Evolutionary conservation across 2,888 invertebrate species (phyloP).

Genomic region (Sphaerophoria rueppellii): DNA sequence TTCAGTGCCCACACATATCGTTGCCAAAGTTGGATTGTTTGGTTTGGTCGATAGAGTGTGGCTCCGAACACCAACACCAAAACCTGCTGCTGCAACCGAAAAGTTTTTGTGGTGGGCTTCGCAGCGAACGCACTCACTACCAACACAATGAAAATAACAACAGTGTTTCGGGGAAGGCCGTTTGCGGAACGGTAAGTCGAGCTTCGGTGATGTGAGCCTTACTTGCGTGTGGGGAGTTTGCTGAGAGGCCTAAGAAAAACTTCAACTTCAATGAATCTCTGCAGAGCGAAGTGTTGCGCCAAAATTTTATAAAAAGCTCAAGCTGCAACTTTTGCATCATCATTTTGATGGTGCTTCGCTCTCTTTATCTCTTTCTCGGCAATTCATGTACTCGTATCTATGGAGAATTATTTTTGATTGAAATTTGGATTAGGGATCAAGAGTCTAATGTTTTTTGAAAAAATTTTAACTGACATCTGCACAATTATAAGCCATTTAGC

Average conservation of each 20-base stretch:
- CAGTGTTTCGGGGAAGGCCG: constrained; percentile 51
- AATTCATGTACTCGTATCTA: neutral
- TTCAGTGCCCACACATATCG: no score
- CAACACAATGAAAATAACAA: neutral
- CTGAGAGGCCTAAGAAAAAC: constrained; percentile 46
- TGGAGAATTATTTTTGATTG: constrained; percentile 27
- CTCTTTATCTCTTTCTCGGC: constrained; percentile 1
- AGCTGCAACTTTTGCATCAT: constrained; percentile 59
- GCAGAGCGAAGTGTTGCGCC: constrained; percentile 30
- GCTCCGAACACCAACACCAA: constrained; percentile 58
- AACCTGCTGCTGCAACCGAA: constrained; percentile 59
- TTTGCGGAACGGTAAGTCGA: constrained; percentile 33
- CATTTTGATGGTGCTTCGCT: neutral
- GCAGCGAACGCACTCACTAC: constrained; percentile 63
- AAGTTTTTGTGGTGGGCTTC: constrained; percentile 76
- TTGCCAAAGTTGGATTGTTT: constrained; percentile 39
- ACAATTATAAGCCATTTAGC: constrained; percentile 42
- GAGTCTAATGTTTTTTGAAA: constrained; percentile 48
- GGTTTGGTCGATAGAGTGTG: constrained; percentile 33
- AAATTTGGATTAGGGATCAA: constrained; percentile 65
- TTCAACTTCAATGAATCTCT: constrained; percentile 7
- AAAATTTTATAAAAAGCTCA: constrained; percentile 56
- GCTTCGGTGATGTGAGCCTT: constrained; percentile 16
- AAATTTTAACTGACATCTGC: constrained; percentile 37
- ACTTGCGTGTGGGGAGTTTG: constrained; percentile 35